Percentiles rank a stretch among this genome's conserved stretches.
phyloP scores from a whole-genome alignment of 2,113 vertebrate genomes.

The Cricetomys ansorgei region DNA sequence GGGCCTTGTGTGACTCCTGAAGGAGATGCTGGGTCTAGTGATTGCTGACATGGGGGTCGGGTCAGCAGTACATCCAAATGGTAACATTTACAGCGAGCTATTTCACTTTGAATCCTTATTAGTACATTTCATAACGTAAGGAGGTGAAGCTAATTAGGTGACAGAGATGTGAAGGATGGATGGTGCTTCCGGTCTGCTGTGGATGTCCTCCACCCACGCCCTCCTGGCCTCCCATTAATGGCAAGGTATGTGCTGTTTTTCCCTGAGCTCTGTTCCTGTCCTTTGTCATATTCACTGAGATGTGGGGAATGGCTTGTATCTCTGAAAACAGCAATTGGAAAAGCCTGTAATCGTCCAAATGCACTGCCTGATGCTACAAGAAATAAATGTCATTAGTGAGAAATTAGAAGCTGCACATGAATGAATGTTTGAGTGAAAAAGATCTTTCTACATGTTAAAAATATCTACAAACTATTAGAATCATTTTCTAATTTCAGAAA shows the following conservation, averaged over 20 bases:
- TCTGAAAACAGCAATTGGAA: slow-evolving; percentile 40
- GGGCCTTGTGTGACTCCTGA: slow-evolving; percentile 23
- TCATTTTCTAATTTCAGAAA: not conserved
- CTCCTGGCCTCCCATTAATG: not conserved
- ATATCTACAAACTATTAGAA: not conserved
- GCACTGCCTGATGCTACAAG: not conserved
- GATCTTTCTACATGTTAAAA: not conserved
- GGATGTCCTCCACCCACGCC: accelerated
- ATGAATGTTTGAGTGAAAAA: not conserved
- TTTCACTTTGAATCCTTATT: slow-evolving; percentile 53
- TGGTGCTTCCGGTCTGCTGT: not conserved
- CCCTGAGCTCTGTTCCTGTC: not conserved
- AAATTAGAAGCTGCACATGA: not conserved
- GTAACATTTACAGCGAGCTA: slow-evolving; percentile 55
- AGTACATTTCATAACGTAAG: slow-evolving; percentile 8
- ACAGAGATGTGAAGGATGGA: not conserved
- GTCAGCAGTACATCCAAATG: slow-evolving; percentile 60
- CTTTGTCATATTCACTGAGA: not conserved
- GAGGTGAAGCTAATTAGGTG: slow-evolving; percentile 13
- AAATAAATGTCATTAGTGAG: not conserved
- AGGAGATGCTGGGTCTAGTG: slow-evolving; percentile 13
- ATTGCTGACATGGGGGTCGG: not conserved
- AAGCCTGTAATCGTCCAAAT: not conserved
- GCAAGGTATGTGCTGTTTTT: not conserved
- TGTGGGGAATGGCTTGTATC: not conserved